These are phyloP conservation scores for Corythaeola cristata DNA, from an alignment of 2,113 vertebrate genomes.

Conservation along the genomic window DNA sequence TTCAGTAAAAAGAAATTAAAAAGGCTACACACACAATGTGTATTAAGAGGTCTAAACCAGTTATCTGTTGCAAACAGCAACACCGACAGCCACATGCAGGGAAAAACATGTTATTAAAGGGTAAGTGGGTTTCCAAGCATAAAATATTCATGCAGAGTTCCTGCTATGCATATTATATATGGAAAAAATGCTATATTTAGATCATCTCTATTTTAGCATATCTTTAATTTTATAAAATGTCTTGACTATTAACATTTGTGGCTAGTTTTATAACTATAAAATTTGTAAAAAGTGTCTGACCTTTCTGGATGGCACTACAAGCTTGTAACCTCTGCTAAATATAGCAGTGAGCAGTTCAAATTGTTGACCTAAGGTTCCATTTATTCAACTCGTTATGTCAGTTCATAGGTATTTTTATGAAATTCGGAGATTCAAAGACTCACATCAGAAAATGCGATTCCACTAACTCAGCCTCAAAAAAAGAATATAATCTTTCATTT, in stretches of 20 bases:
- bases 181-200: background rate
- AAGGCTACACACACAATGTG: background rate
- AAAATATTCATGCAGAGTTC: background rate
- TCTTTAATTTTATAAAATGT: background rate
- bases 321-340: background rate
- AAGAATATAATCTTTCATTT: background rate
- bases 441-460: background rate
- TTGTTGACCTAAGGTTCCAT: background rate
- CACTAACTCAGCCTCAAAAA: background rate
- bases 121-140: background rate
- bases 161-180: background rate
- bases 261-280: background rate
- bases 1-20: background rate
- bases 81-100: background rate
- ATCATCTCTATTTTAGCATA: background rate
- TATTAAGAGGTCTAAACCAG: background rate
- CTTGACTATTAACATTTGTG: background rate
- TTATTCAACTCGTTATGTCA: background rate
- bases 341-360: background rate
- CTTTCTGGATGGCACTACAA: background rate
- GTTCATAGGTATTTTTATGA: background rate
- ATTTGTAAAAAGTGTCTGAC: background rate
- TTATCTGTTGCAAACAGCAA: background rate
- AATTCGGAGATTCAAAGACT: background rate
- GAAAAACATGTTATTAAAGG: background rate